Conservation (phyloP, 2,797 vertebrate species). For the Rhynchonycteris naso region DNA sequence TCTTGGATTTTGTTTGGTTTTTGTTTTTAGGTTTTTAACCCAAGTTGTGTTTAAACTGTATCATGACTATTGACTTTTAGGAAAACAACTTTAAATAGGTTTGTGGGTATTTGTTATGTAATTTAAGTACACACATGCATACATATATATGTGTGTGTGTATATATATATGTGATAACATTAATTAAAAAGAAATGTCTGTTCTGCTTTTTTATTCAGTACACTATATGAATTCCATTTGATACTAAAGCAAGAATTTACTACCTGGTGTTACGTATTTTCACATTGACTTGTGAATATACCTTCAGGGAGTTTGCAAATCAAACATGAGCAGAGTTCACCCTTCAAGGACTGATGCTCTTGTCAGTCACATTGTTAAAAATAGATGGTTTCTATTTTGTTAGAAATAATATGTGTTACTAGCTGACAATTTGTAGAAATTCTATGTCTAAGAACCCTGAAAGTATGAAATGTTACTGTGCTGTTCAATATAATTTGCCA, state of each 20-base stretch:
- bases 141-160: background rate
- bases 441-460: background rate
- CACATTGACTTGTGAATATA: background rate
- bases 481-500: background rate
- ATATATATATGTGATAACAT: background rate
- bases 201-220: conserved; percentile 67
- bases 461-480: background rate
- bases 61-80: background rate
- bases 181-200: background rate
- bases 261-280: background rate
- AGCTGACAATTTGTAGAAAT: background rate
- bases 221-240: background rate
- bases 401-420: background rate
- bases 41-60: background rate
- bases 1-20: background rate
- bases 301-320: conserved; percentile 16
- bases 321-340: background rate
- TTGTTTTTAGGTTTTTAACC: background rate
- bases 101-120: background rate
- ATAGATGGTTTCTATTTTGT: conserved; percentile 25
- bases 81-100: background rate
- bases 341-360: background rate
- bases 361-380: background rate
- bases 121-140: background rate
- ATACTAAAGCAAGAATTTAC: conserved; percentile 16